Percentiles rank a stretch among this genome's conserved stretches.
Evolutionary conservation across 92 coral and sea anemone genomes (phyloP).

Genomic region (Parazoanthus swiftii): DNA sequence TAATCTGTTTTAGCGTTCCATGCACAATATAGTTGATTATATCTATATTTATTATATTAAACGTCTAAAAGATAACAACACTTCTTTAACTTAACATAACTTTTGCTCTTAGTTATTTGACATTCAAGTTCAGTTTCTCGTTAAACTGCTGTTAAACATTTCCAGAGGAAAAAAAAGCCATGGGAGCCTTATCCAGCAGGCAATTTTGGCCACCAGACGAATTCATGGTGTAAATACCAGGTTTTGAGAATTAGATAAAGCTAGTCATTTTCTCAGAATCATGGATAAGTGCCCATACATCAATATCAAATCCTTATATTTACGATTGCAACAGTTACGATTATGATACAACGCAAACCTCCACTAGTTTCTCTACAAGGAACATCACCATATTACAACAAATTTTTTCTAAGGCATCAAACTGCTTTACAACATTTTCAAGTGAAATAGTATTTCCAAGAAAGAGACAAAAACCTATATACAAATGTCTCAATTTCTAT

Average conservation of each 20-base stretch:
- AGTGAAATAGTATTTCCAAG: background rate
- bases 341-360: too few relatives aligned
- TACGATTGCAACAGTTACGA: too few relatives aligned
- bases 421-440: background rate
- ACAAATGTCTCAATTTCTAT: background rate
- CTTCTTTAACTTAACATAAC: background rate
- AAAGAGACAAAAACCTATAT: background rate
- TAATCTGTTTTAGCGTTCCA: background rate
- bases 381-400: background rate
- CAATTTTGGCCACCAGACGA: background rate
- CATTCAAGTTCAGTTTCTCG: background rate
- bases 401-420: background rate
- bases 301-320: too few relatives aligned
- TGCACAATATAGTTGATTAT: background rate
- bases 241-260: background rate
- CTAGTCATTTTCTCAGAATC: background rate
- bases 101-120: background rate
- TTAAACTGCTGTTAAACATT: background rate
- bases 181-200: conserved; percentile 12
- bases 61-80: background rate
- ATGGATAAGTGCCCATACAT: background rate
- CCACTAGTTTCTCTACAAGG: background rate
- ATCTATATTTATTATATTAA: too few relatives aligned
- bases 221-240: background rate
- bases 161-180: background rate